These are phyloP conservation scores for Ooceraea biroi DNA, from an alignment of 1,140 invertebrate genomes.

Conservation along the genomic window DNA sequence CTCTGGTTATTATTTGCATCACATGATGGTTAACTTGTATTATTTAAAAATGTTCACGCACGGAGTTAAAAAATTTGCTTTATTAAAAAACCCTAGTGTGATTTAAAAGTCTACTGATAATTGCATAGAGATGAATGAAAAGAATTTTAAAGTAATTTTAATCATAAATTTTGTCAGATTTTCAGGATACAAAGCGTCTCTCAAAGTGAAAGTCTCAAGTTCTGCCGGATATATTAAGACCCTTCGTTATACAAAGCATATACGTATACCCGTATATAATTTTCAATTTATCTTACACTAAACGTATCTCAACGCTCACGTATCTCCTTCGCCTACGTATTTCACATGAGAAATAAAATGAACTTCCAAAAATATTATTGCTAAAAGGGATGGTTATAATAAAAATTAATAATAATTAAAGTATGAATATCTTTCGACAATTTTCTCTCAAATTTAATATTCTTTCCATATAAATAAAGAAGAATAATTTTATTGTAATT, in stretches of 20 bases:
- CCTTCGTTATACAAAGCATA: constrained; percentile 14
- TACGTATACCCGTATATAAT: constrained; percentile 17
- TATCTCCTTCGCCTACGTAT: not conserved
- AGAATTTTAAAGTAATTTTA: constrained; percentile 8
- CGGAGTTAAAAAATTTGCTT: not conserved
- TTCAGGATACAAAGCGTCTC: not conserved
- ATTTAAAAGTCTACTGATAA: constrained; percentile 11
- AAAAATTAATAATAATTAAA: not conserved
- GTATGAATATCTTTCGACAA: not conserved
- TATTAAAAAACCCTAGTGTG: not conserved
- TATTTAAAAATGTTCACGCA: not conserved
- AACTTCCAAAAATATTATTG: not conserved
- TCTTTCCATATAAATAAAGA: not conserved
- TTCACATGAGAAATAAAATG: not conserved
- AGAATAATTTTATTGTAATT: not conserved
- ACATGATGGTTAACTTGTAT: not conserved
- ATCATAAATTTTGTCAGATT: constrained; percentile 8
- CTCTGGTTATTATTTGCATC: not conserved
- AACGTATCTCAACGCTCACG: constrained; percentile 10
- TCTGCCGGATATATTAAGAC: constrained; percentile 29
- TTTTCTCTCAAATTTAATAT: not conserved
- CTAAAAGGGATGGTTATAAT: not conserved
- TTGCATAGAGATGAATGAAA: constrained; percentile 15
- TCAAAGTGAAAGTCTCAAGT: constrained; percentile 21
- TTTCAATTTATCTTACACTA: constrained; percentile 37